phyloP scores from a whole-genome alignment of 2,113 vertebrate genomes.

The Aegithalos caudatus region DNA sequence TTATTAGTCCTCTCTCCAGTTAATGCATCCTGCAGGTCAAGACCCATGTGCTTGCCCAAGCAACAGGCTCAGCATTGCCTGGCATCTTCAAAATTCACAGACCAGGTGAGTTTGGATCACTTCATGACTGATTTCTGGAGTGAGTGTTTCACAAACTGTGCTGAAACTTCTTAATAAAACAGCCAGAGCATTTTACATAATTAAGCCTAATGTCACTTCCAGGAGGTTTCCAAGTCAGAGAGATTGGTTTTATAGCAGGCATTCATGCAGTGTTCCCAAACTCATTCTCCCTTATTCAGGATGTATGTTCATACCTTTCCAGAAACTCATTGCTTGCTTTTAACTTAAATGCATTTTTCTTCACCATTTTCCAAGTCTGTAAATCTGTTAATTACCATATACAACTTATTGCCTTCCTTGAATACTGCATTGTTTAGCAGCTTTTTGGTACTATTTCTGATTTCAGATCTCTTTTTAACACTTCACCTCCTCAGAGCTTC shows the following conservation, averaged over 20 bases:
- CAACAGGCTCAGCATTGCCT: background rate
- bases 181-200: background rate
- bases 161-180: background rate
- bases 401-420: background rate
- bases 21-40: background rate
- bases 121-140: background rate
- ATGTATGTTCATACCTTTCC: background rate
- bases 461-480: background rate
- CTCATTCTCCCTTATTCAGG: background rate
- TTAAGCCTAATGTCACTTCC: background rate
- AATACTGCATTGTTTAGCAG: background rate
- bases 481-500: background rate
- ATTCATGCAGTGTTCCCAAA: background rate
- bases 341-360: slow-evolving; percentile 18
- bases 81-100: background rate
- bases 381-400: background rate
- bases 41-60: too few species aligned
- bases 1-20: background rate
- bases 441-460: background rate
- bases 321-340: slow-evolving; percentile 26
- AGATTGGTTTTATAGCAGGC: background rate
- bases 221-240: background rate
- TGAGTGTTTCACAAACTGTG: background rate
- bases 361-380: background rate
- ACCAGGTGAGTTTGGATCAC: background rate